Percentiles rank a stretch among this genome's conserved stretches.
phyloP scores from a whole-genome alignment of 2,113 vertebrate species.

The Carollia perspicillata region DNA sequence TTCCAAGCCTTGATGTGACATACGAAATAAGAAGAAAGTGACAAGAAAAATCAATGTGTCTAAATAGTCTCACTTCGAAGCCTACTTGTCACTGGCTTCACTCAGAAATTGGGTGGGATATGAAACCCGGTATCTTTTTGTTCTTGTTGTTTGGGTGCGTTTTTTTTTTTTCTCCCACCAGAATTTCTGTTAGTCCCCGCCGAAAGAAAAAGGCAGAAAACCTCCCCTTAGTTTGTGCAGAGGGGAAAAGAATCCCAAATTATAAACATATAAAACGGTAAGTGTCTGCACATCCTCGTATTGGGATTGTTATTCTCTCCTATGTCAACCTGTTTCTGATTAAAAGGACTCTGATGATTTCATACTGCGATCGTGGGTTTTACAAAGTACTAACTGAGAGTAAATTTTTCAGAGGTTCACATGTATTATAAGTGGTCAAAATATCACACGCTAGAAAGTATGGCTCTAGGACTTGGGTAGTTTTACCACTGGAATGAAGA shows the following conservation, averaged over 20 bases:
- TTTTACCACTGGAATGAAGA: slow-evolving; percentile 1
- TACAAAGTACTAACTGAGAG: slow-evolving; percentile 1
- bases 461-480: background rate
- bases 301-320: background rate
- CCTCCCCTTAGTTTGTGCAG: background rate
- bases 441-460: background rate
- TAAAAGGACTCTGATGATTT: background rate
- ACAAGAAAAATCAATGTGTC: slow-evolving; percentile 83
- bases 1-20: slow-evolving; percentile 82
- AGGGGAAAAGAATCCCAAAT: background rate
- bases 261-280: background rate
- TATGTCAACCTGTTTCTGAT: background rate
- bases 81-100: slow-evolving; percentile 72
- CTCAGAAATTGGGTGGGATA: slow-evolving; percentile 66
- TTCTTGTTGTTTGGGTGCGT: background rate
- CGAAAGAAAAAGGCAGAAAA: slow-evolving; percentile 9
- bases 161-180: background rate
- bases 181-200: slow-evolving; percentile 41
- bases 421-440: background rate
- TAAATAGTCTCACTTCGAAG: slow-evolving; percentile 78
- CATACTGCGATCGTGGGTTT: background rate
- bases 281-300: background rate
- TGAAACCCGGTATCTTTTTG: slow-evolving; percentile 50
- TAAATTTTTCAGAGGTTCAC: background rate
- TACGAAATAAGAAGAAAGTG: slow-evolving; percentile 81